phyloP scores from a whole-genome alignment of 2,888 invertebrate species.

The Agrochola litura region DNA sequence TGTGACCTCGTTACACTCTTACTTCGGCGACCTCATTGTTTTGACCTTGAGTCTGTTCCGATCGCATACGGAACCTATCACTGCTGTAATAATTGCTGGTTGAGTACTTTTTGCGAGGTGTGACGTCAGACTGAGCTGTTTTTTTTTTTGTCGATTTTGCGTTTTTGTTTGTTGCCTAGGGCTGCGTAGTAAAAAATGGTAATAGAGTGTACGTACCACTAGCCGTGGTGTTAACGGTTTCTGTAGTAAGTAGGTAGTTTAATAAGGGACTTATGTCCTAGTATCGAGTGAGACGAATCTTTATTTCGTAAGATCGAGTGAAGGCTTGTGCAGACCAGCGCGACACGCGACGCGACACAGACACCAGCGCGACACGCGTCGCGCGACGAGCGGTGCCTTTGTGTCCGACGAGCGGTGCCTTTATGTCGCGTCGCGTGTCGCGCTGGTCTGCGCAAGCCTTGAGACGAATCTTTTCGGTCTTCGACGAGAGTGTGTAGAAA shows the following conservation, averaged over 20 bases:
- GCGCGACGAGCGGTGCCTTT: too few species aligned
- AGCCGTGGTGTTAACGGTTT: conserved; percentile 14
- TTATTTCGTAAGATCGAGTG: background rate
- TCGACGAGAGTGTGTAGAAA: background rate
- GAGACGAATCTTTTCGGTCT: background rate
- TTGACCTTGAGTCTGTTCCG: conserved; percentile 56
- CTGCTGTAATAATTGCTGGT: conserved; percentile 33
- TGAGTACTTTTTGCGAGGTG: conserved; percentile 31
- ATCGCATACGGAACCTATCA: conserved; percentile 62
- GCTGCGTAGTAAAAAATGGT: conserved; percentile 2
- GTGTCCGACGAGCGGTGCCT: too few species aligned
- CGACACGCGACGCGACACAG: too few species aligned
- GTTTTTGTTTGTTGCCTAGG: conserved; percentile 12
- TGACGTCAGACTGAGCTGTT: conserved; percentile 14
- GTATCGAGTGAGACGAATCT: background rate
- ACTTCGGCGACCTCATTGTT: conserved; percentile 61
- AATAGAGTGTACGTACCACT: too few species aligned
- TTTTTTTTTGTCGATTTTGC: background rate
- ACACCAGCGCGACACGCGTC: too few species aligned
- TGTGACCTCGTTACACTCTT: conserved; percentile 59
- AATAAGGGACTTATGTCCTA: background rate
- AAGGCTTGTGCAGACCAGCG: too few species aligned
- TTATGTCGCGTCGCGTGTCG: too few species aligned
- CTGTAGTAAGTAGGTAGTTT: background rate
- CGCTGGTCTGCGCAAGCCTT: too few species aligned